Percentiles rank a stretch among this genome's conserved stretches.
Conservation (phyloP, 23 tunicate species). For the Phallusia fumigata region DNA sequence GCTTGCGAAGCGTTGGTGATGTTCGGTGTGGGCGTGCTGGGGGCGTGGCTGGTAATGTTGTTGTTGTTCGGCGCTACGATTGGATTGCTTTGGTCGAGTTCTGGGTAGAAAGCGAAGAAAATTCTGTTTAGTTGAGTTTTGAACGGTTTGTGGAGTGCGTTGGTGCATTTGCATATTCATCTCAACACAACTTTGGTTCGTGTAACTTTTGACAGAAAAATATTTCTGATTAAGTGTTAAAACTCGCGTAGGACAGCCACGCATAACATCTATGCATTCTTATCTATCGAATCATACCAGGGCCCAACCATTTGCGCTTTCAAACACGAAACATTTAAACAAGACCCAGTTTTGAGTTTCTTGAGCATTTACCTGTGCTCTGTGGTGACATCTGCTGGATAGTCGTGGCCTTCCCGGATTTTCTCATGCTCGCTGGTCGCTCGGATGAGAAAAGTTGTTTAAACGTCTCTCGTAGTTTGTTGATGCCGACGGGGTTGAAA, state of each 20-base stretch:
- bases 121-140: not conserved
- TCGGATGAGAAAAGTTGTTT: constrained; percentile 71
- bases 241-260: no score
- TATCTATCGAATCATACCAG: no score
- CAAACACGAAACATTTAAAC: no score
- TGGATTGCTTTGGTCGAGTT: constrained; percentile 1
- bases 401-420: constrained; percentile 63
- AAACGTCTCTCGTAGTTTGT: constrained; percentile 93
- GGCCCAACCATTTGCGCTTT: no score
- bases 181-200: not conserved
- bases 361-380: not conserved
- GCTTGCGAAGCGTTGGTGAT: constrained; percentile 45
- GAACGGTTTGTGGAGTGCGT: not conserved
- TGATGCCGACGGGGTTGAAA: constrained; percentile 97
- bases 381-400: constrained; percentile 44
- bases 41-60: not conserved
- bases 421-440: constrained; percentile 67
- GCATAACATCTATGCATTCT: no score
- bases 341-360: no score
- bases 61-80: not conserved
- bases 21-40: not conserved
- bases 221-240: no score
- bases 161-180: not conserved
- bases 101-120: not conserved
- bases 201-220: not conserved